Base-by-base conservation (phyloP, 2,888 invertebrate species). In the Lepidochrysops patricia region DNA sequence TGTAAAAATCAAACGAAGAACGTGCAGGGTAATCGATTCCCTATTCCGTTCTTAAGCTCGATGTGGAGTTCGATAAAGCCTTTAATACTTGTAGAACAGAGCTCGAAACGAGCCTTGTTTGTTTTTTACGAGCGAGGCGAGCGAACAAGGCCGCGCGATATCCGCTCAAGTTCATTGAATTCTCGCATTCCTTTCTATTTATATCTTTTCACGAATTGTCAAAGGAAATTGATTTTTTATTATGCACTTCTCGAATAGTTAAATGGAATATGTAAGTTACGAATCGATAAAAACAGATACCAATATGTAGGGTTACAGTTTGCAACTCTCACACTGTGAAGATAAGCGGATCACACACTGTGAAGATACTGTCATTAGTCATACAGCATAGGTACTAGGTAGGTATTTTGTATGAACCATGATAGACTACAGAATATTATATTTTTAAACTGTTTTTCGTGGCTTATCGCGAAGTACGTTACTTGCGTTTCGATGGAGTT, bases 61-160 rank as follows among this genome's bases (percentile, higher is more conserved):
- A 52, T 52, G 26, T 52, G n/a, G 26, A 52, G 26, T 52, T 27
- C 26, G 52, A 52, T 52, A 13, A 27, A 27, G 29, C 13, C 15
- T 29, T 54, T 27, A 29, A 54, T 52, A 27, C 52, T 13, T 54
- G 29, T 54, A 29, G 54, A 29, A 52, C 34, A 35, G 25, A 19
- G 32, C 15, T 50, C 35, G 56, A 37, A 54, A 43, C 34, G 43
- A 43, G 50, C 50, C 57, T 59, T 49, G 57, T 61, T 59, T 74
- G 76, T 71, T 75, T 69, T 66, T 64, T 67, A 68, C 69, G 60
- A 32, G 50, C 43, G 26, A 37, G 29, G 60, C 43, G 19, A 43
- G 37, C 66, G 68, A 66, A 63, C 80, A 85, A 85, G 85, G 85
- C 71, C 80, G 77, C 66, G 63, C 64, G 68, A 73, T 70, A 74